Conservation (phyloP, 2,113 vertebrate species). For the Pelecanus crispus region DNA sequence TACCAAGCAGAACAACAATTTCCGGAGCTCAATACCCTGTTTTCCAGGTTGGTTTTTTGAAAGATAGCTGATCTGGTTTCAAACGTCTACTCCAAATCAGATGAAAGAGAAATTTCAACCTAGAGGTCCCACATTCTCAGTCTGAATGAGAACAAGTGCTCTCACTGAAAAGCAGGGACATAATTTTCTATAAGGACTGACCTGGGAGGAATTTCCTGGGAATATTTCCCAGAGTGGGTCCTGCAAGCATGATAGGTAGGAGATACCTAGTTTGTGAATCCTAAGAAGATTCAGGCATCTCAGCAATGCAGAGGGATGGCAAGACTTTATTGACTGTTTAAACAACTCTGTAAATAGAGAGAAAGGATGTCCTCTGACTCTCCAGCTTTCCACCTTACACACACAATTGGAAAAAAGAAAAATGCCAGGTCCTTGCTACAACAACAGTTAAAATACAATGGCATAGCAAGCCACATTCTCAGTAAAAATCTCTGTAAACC, state of each 20-base stretch:
- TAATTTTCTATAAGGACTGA: background rate
- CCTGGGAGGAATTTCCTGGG: background rate
- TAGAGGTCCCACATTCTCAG: background rate
- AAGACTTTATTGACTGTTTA: background rate
- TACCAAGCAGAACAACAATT: background rate
- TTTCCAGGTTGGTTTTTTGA: background rate
- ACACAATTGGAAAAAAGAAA: background rate
- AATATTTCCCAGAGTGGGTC: background rate
- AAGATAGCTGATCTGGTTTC: background rate
- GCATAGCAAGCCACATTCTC: background rate
- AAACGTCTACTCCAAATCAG: background rate
- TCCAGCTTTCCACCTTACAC: background rate
- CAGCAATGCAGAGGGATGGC: background rate
- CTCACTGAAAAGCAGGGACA: background rate
- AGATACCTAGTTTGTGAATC: background rate
- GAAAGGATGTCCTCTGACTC: background rate
- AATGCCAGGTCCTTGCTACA: background rate
- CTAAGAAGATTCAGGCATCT: background rate
- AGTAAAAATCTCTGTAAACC: background rate
- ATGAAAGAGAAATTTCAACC: background rate
- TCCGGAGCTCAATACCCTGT: background rate
- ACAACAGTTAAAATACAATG: background rate
- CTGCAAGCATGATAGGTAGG: background rate
- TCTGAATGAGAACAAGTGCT: background rate
- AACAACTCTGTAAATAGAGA: background rate